phyloP scores from a whole-genome alignment of 2,888 invertebrate species.

The Phasia obesa region DNA sequence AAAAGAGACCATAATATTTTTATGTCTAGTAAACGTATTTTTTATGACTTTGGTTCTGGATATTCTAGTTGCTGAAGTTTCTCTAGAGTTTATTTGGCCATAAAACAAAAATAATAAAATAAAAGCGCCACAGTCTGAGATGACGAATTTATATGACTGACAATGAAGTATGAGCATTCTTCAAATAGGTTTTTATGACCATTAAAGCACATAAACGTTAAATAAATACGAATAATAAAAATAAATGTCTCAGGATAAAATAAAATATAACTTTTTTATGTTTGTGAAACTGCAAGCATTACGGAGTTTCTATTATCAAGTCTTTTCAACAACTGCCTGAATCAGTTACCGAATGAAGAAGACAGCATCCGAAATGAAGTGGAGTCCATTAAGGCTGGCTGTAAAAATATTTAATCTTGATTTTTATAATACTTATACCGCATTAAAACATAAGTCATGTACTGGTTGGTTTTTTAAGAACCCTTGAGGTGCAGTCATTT shows the following conservation, averaged over 20 bases:
- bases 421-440: background rate
- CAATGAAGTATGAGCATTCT: conserved; percentile 49
- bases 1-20: conserved; percentile 27
- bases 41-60: conserved; percentile 47
- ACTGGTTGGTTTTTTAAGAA: conserved; percentile 1
- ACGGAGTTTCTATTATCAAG: conserved; percentile 7
- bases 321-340: conserved; percentile 13
- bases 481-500: background rate
- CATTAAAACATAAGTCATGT: conserved; percentile 8
- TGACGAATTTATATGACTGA: conserved; percentile 36
- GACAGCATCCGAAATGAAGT: conserved; percentile 2
- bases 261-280: conserved; percentile 35
- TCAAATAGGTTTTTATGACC: conserved; percentile 27
- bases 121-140: conserved; percentile 19
- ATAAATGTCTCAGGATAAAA: conserved; percentile 39
- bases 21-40: conserved; percentile 51
- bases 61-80: conserved; percentile 13
- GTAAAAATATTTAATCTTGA: conserved; percentile 30
- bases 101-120: conserved; percentile 40
- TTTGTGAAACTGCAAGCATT: conserved; percentile 6
- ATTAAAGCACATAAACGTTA: conserved; percentile 33
- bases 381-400: conserved; percentile 10
- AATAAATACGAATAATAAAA: conserved; percentile 34
- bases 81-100: conserved; percentile 41
- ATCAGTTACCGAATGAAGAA: conserved; percentile 7